These are phyloP conservation scores for Drosophila tropicalis DNA, from an alignment of 1,140 invertebrate species.

Conservation along the genomic window DNA sequence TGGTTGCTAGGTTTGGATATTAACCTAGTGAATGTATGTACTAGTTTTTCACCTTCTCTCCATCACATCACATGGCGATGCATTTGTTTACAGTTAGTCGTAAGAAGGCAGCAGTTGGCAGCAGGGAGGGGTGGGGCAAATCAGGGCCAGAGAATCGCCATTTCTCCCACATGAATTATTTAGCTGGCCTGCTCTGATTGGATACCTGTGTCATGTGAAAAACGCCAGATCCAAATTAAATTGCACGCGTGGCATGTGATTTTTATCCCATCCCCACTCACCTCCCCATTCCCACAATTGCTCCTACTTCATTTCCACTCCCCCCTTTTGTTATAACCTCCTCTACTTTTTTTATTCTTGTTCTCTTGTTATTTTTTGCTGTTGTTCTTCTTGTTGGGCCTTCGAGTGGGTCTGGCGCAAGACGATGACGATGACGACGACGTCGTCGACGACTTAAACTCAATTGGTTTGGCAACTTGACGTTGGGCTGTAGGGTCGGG, in stretches of 20 bases:
- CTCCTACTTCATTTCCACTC: too few species aligned
- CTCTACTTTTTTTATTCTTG: not conserved
- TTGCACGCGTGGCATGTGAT: conserved; percentile 36
- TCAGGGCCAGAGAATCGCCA: conserved; percentile 1
- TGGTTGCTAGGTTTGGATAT: not conserved
- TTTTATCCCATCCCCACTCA: conserved; percentile 1
- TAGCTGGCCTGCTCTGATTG: conserved; percentile 50
- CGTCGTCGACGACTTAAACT: conserved; percentile 21
- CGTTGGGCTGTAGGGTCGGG: conserved; percentile 25
- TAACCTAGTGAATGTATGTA: not conserved
- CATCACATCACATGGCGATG: not conserved
- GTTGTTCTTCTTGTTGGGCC: conserved; percentile 4
- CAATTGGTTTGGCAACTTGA: conserved; percentile 62
- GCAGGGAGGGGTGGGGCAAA: too few species aligned
- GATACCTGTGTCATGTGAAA: conserved; percentile 45
- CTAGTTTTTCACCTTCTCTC: not conserved
- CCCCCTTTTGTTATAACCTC: too few species aligned
- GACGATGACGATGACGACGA: not conserved
- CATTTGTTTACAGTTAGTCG: not conserved
- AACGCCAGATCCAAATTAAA: conserved; percentile 51
- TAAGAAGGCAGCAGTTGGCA: not conserved
- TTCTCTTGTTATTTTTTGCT: not conserved
- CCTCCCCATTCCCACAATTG: too few species aligned
- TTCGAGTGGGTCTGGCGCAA: conserved; percentile 23
- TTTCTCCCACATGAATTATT: conserved; percentile 63